These are phyloP conservation scores for Mesochorus sp. DNA, from an alignment of 2,888 invertebrate genomes.

Conservation along the genomic window DNA sequence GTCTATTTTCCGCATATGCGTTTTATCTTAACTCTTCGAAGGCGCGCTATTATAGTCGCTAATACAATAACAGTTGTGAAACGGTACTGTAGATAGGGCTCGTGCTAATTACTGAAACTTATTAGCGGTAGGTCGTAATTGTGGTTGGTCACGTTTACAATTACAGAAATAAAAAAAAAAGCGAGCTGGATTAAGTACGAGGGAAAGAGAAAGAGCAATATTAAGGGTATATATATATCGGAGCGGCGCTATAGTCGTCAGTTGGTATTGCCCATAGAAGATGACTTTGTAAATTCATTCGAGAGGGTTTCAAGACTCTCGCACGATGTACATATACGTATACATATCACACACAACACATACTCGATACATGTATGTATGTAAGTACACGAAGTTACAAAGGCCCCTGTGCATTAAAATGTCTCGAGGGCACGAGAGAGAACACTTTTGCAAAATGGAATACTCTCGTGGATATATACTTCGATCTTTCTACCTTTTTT, in stretches of 20 bases:
- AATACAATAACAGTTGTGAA: constrained; percentile 31
- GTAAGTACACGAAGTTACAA: constrained; percentile 11
- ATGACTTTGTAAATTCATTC: constrained; percentile 53
- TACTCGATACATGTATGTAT: neutral
- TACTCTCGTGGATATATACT: constrained; percentile 24
- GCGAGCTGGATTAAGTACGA: neutral
- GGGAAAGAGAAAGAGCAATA: neutral
- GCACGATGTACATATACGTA: neutral
- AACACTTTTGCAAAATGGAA: constrained; percentile 36
- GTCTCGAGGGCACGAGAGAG: constrained; percentile 24
- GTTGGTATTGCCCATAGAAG: constrained; percentile 14
- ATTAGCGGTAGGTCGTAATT: constrained; percentile 49
- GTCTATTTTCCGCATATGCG: too few species aligned
- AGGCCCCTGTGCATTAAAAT: constrained; percentile 31
- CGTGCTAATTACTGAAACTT: constrained; percentile 56
- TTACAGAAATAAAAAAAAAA: constrained; percentile 19
- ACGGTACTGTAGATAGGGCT: constrained; percentile 33
- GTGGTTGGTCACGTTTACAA: constrained; percentile 55
- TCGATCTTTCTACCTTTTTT: neutral
- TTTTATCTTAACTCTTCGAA: too few species aligned
- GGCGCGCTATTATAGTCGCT: neutral
- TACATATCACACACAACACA: neutral
- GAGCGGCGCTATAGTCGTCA: neutral
- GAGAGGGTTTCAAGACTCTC: constrained; percentile 1
- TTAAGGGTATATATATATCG: constrained; percentile 12